phyloP scores from a whole-genome alignment of 1,140 invertebrate species.

The Oedothorax gibbosus region DNA sequence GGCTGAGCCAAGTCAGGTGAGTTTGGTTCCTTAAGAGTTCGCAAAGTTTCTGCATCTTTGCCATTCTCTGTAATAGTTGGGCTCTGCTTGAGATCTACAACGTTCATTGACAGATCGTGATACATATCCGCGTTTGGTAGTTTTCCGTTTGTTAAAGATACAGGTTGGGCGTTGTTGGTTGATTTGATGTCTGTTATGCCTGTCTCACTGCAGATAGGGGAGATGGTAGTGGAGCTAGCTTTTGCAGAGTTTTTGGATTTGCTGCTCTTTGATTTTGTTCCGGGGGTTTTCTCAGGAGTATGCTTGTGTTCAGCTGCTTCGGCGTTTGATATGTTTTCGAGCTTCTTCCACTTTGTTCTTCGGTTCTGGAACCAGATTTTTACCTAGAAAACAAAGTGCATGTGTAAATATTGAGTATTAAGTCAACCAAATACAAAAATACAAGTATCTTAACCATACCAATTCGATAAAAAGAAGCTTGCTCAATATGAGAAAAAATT shows the following conservation, averaged over 20 bases:
- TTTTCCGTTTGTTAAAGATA: slow-evolving; percentile 25
- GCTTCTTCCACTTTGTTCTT: slow-evolving; percentile 96
- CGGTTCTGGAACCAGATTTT: slow-evolving; percentile 98
- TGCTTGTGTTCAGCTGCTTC: slow-evolving; percentile 81
- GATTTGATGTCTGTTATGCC: background rate
- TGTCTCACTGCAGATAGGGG: background rate
- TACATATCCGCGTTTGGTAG: slow-evolving; percentile 8
- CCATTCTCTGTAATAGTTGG: slow-evolving; percentile 11
- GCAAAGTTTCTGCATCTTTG: background rate
- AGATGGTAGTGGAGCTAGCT: background rate
- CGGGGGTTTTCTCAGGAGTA: slow-evolving; percentile 28
- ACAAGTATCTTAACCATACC: no score
- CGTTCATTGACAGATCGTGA: slow-evolving; percentile 40
- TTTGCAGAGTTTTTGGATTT: slow-evolving; percentile 51
- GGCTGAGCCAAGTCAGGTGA: background rate
- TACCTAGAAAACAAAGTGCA: slow-evolving; percentile 78
- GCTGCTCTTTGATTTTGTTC: slow-evolving; percentile 25
- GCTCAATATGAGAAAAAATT: no score
- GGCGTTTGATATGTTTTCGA: slow-evolving; percentile 89
- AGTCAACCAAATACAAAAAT: background rate
- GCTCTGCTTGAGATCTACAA: slow-evolving; percentile 6
- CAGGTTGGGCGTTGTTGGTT: background rate
- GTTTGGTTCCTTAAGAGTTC: slow-evolving; percentile 18
- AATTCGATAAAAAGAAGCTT: no score
- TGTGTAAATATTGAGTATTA: background rate